Conservation (phyloP, 2,797 vertebrate genomes). For the Pipistrellus pipistrellus region DNA sequence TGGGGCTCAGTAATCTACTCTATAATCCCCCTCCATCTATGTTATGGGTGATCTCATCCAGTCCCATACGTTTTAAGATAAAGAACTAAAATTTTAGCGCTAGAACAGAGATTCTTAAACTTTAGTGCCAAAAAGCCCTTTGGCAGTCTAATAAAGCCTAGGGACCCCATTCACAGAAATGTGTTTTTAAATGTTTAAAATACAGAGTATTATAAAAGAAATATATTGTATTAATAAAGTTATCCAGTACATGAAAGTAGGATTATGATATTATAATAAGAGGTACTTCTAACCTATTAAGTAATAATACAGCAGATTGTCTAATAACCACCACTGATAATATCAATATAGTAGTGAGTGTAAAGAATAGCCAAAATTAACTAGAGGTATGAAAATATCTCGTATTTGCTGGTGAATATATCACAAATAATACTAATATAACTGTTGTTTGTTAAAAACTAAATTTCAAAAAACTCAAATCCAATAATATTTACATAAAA, state of each 20-base stretch:
- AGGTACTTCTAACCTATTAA: not conserved
- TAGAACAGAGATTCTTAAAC: not conserved
- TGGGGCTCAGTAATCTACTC: not conserved
- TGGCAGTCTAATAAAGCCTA: not conserved
- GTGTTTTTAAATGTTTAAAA: not conserved
- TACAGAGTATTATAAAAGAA: not conserved
- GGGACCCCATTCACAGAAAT: not conserved
- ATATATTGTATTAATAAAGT: not conserved
- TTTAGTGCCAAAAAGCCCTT: not conserved
- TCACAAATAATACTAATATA: not conserved
- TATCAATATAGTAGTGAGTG: not conserved
- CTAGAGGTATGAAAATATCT: conserved; percentile 28
- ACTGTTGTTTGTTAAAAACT: not conserved
- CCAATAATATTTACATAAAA: not conserved
- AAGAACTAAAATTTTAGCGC: not conserved
- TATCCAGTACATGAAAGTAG: not conserved
- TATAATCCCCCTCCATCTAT: not conserved
- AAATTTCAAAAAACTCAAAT: conserved; percentile 37
- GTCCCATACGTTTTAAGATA: not conserved
- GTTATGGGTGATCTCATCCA: not conserved
- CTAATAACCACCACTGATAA: not conserved
- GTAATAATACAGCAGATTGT: not conserved
- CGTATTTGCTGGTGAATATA: not conserved
- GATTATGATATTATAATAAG: not conserved
- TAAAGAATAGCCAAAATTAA: not conserved